Conservation (phyloP, 2,113 vertebrate genomes). For the Phoxinus phoxinus region DNA sequence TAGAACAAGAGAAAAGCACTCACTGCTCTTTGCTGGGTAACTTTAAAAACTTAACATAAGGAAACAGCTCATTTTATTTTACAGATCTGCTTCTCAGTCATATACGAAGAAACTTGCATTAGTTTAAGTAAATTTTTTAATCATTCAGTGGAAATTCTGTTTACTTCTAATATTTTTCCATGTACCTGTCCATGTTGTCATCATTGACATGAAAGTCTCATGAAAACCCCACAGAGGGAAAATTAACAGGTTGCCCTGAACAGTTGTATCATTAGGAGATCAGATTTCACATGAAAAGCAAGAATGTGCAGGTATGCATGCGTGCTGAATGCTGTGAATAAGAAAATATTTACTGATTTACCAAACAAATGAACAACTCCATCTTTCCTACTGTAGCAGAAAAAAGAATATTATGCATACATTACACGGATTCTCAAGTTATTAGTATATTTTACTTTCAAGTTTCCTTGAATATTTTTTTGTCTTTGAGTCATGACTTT, state of each 20-base stretch:
- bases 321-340: too few relatives aligned
- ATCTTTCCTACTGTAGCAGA: not conserved
- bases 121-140: not conserved
- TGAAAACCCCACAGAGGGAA: not conserved
- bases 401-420: not conserved
- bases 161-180: not conserved
- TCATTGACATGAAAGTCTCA: not conserved
- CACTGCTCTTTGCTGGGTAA: not conserved
- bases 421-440: not conserved
- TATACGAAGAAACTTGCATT: not conserved
- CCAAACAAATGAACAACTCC: not conserved
- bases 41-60: not conserved
- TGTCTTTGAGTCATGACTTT: not conserved
- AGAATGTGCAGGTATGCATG: not conserved
- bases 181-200: not conserved
- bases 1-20: not conserved
- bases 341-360: not conserved
- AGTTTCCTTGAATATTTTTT: not conserved
- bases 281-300: not conserved
- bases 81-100: not conserved
- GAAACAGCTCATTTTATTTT: not conserved
- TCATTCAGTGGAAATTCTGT: not conserved
- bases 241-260: not conserved
- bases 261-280: not conserved
- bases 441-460: not conserved